Base-by-base conservation (phyloP, 2,113 vertebrate species). In the Scatophagus argus region DNA sequence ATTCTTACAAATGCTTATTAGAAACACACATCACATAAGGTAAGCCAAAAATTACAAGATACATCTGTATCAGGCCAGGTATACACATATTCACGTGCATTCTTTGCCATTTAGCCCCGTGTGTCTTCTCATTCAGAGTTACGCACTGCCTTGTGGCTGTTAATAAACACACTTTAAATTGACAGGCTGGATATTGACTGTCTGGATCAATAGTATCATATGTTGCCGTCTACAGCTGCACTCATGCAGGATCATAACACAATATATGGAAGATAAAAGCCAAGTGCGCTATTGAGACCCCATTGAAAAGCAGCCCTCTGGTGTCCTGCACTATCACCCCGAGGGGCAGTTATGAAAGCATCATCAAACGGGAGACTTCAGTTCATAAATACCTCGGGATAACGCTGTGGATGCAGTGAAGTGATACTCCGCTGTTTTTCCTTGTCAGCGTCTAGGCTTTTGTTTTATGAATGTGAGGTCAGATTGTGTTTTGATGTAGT, bases 201-300 rank as follows among this genome's bases (percentile, higher is more conserved):
- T 29, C 55, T 61, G 61, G 76, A 87, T 90, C 90, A 77, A 86
- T 90, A 74, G 49, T 72, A 76, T 84, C 66, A 87, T 77, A 71
- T 67, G 65, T 27, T 29, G 65, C 43, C 6, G 1, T 79, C 52
- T 63, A 27, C 36, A 63, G 36, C 74, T 73, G 31, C 32, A 66
- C 36, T 55, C 59, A 78, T 80, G 43, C 44, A 43, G 38, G 68
- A 81, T 71, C 59, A 84, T 77, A 77, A 83, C 75, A 77, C 79
- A 63, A 62, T 68, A 59, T 70, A 73, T 69, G 38, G 49, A 64
- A 85, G 61, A 89, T 80, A 55, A 76, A 88, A 79, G 69, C 58
- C 69, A 62, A 81, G 67, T 81, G 55, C 38, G 63, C 67, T 64
- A 31, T 63, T 70, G 80, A 88, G 75, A 80, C 41, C 23, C 19